Evolutionary conservation across 2,797 vertebrate genomes (phyloP).

Genomic region (Graptemys geographica): DNA sequence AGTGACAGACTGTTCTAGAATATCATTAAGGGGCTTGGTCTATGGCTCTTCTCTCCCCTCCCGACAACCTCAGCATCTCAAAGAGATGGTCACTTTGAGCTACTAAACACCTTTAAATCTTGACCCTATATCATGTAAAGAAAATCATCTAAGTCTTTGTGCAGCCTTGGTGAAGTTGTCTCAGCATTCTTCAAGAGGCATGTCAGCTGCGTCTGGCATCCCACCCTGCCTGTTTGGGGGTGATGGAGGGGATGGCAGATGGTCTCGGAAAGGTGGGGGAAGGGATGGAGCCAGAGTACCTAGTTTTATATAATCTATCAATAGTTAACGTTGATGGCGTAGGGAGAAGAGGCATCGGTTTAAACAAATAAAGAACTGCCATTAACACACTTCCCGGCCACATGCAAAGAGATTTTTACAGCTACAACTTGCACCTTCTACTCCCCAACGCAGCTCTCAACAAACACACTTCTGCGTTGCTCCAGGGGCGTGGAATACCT

Average conservation of each 20-base stretch:
- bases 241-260: not conserved
- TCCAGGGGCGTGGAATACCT: not conserved
- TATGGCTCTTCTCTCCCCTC: not conserved
- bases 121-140: not conserved
- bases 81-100: not conserved
- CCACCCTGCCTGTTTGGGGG: not conserved
- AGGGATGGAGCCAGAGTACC: not conserved
- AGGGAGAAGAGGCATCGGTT: not conserved
- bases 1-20: conserved; percentile 35
- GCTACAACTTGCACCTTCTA: not conserved
- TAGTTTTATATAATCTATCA: not conserved
- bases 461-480: too few relatives aligned
- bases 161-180: not conserved
- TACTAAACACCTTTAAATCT: not conserved
- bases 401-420: not conserved
- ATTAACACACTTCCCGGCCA: not conserved
- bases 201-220: not conserved
- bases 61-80: not conserved
- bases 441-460: not conserved
- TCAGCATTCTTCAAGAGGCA: not conserved
- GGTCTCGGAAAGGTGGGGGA: not conserved
- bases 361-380: not conserved
- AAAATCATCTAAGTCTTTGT: not conserved
- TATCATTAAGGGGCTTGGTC: not conserved
- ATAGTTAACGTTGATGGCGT: not conserved